Base-by-base conservation (phyloP, 2,113 vertebrate species). In the Dasypus novemcinctus region DNA sequence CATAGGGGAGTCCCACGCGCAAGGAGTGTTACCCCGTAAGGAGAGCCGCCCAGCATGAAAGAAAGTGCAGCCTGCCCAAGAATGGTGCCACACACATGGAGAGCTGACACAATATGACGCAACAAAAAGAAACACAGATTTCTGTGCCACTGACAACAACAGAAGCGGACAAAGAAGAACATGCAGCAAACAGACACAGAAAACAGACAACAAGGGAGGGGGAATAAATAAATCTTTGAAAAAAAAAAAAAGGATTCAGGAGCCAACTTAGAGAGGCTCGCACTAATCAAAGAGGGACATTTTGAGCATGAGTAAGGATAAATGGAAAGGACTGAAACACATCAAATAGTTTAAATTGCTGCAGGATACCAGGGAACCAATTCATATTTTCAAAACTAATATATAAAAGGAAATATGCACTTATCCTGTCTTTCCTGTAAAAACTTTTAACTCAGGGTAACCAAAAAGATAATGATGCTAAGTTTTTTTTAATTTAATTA, bases 211-310 rank as follows among this genome's bases (percentile, higher is more conserved):
- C n/a, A n/a, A n/a, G n/a, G n/a, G n/a, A n/a, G n/a, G n/a, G n/a
- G n/a, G n/a, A n/a, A n/a, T n/a, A n/a, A n/a, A n/a, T n/a, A n/a
- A n/a, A n/a, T n/a, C n/a, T n/a, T n/a, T n/a, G n/a, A n/a, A n/a
- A n/a, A n/a, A n/a, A n/a, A n/a, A n/a, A n/a, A 87, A 96, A 93
- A 84, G 12, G 86, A 96, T 71, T 69, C n/a, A 88, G 41, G 90
- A 27, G 43, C 8, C n/a, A 90, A 88, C 7, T 75, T 76, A 57
- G 7, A 86, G 20, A 80, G 31, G 63, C 2, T 85, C 59, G 52
- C 78, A 76, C 27, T 54, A 74, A 72, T 25, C 10, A 94, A 92
- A 95, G 71, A 78, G 38, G 38, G 83, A 54, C 54, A 94, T 83
- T 95, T 31, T 78, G 18, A 82, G 49, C 27, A 84, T 81, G 64